These are phyloP conservation scores for Argyresthia goedartella DNA, from an alignment of 2,888 invertebrate genomes.

Conservation along the genomic window DNA sequence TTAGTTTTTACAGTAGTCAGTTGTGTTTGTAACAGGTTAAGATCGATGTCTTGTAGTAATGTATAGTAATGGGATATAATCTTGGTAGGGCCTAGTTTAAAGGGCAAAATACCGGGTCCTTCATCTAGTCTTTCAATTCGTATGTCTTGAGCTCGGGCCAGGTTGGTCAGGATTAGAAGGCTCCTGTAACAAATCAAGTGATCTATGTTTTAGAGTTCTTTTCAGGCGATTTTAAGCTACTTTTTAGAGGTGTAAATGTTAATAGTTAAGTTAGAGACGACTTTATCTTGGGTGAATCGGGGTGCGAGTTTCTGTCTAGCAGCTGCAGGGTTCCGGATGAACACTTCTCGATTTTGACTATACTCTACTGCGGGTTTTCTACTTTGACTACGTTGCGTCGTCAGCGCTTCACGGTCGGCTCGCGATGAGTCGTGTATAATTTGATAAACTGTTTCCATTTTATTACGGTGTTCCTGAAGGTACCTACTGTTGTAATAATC, in stretches of 20 bases:
- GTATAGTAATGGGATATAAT: too few species aligned
- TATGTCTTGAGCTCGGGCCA: not conserved
- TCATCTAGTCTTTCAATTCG: too few species aligned
- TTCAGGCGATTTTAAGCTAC: conserved; percentile 5
- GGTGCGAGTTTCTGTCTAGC: too few species aligned
- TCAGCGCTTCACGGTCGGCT: not conserved
- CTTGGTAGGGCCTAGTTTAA: too few species aligned
- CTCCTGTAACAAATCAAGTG: not conserved
- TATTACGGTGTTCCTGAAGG: not conserved
- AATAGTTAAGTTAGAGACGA: too few species aligned
- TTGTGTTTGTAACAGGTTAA: too few species aligned
- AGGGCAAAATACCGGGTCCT: too few species aligned
- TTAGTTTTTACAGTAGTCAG: too few species aligned
- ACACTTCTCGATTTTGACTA: not conserved
- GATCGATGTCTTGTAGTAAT: too few species aligned
- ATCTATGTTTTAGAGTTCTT: not conserved
- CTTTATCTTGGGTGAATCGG: too few species aligned
- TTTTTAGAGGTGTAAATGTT: conserved; percentile 6
- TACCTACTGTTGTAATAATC: not conserved
- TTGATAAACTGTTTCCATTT: conserved; percentile 1
- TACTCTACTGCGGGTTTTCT: not conserved
- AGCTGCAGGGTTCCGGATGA: not conserved
- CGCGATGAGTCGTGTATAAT: not conserved
- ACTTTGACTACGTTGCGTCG: not conserved
- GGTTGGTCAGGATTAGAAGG: not conserved